phyloP scores from a whole-genome alignment of 2,113 vertebrate genomes.

The Pteronura brasiliensis region DNA sequence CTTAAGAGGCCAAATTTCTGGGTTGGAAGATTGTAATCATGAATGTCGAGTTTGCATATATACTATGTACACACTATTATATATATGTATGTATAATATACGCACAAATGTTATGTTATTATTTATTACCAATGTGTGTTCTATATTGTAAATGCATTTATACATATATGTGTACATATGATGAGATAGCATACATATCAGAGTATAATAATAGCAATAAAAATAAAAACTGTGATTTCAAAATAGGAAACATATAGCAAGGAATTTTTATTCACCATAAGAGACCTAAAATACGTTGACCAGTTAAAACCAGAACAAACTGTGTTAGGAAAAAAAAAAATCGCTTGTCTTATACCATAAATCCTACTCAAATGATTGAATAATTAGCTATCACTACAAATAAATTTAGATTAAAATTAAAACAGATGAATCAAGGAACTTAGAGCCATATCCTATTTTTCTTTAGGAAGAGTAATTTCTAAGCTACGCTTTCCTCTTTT shows the following conservation, averaged over 20 bases:
- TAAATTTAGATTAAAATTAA: slow-evolving; percentile 16
- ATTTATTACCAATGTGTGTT: neutral
- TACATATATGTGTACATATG: neutral
- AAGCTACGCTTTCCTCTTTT: neutral
- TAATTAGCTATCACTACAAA: neutral
- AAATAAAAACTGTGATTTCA: neutral
- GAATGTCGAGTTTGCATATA: neutral
- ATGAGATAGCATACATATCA: neutral
- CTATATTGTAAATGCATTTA: neutral
- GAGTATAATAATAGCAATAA: neutral
- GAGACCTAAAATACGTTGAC: neutral
- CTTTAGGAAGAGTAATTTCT: neutral
- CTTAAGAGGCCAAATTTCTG: neutral
- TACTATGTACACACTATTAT: neutral
- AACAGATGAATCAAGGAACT: neutral
- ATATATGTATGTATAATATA: neutral
- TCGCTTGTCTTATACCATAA: neutral
- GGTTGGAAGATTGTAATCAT: neutral
- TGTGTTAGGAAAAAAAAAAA: neutral
- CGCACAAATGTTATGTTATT: neutral
- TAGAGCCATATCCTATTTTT: neutral
- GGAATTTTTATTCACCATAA: neutral
- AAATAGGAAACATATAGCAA: neutral
- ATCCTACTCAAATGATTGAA: neutral
- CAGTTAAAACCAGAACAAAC: neutral